These are phyloP conservation scores for Aulostomus chinensis DNA, from an alignment of 2,797 vertebrate genomes.

Conservation along the genomic window DNA sequence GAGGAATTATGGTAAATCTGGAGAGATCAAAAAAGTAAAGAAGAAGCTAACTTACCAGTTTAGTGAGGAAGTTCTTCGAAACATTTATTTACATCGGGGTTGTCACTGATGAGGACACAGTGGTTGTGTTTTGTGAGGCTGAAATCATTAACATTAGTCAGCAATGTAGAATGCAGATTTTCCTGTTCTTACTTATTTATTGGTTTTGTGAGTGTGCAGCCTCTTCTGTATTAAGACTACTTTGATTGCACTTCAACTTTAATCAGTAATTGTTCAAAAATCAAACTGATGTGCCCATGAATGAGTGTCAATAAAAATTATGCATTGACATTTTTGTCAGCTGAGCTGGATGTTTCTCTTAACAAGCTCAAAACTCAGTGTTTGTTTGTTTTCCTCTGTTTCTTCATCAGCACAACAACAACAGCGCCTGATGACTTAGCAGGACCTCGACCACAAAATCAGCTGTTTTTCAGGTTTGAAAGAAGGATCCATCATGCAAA, in stretches of 20 bases:
- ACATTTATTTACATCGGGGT: constrained; percentile 42
- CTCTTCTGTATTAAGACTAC: constrained; percentile 14
- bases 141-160: constrained; percentile 28
- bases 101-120: constrained; percentile 42
- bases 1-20: constrained; percentile 97
- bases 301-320: constrained; percentile 28
- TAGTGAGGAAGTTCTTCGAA: constrained; percentile 90
- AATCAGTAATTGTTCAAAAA: not conserved
- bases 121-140: constrained; percentile 11
- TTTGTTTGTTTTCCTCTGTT: no score
- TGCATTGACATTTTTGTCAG: constrained; percentile 5
- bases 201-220: constrained; percentile 14
- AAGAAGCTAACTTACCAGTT: constrained; percentile 99
- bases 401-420: no score
- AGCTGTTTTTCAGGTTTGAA: no score
- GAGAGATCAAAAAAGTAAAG: constrained; percentile 96
- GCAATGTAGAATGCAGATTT: constrained; percentile 27
- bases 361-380: not conserved
- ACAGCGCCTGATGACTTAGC: no score
- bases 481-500: not conserved
- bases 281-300: not conserved
- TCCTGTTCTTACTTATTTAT: constrained; percentile 54
- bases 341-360: not conserved
- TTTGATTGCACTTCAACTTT: no score
- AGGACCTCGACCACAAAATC: no score